A percentile compares a stretch with the other conserved stretches of the same genome.
These are phyloP conservation scores for Brachionus sp. DNA, from an alignment of 1,140 invertebrate genomes.

Conservation along the genomic window DNA sequence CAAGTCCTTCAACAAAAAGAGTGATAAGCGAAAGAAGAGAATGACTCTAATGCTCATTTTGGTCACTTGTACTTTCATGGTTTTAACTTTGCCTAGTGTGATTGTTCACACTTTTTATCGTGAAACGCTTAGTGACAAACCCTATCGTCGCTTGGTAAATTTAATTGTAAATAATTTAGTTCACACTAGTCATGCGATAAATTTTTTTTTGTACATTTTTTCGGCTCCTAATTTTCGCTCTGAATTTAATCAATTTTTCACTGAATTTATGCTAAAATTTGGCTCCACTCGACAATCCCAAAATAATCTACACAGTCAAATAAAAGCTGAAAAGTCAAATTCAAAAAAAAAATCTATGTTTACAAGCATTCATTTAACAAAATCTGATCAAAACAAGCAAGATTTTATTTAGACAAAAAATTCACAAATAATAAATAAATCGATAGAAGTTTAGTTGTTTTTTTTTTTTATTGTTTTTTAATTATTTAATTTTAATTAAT, in stretches of 20 bases:
- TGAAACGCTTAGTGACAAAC: neutral
- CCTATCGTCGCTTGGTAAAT: conserved; percentile 25
- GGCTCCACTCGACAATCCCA: neutral
- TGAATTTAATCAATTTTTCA: conserved; percentile 5
- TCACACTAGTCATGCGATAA: conserved; percentile 43
- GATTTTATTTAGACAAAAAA: too few species aligned
- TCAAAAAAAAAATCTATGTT: neutral
- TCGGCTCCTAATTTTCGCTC: conserved; percentile 39
- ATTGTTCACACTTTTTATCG: conserved; percentile 39
- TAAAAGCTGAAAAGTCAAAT: neutral
- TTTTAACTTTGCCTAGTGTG: conserved; percentile 44
- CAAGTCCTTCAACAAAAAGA: neutral
- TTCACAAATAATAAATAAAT: too few species aligned
- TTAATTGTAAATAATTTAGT: conserved; percentile 36
- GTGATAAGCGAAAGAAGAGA: neutral
- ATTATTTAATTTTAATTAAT: too few species aligned
- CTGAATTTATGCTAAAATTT: neutral
- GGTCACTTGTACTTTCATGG: conserved; percentile 38
- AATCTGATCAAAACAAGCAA: neutral
- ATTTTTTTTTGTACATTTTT: conserved; percentile 45
- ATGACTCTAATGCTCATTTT: conserved; percentile 38
- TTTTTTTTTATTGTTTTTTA: too few species aligned
- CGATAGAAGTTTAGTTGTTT: too few species aligned
- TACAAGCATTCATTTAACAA: neutral
- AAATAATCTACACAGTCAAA: neutral